Base-by-base conservation (phyloP, 2,888 invertebrate species). In the Halocaridina rubra region DNA sequence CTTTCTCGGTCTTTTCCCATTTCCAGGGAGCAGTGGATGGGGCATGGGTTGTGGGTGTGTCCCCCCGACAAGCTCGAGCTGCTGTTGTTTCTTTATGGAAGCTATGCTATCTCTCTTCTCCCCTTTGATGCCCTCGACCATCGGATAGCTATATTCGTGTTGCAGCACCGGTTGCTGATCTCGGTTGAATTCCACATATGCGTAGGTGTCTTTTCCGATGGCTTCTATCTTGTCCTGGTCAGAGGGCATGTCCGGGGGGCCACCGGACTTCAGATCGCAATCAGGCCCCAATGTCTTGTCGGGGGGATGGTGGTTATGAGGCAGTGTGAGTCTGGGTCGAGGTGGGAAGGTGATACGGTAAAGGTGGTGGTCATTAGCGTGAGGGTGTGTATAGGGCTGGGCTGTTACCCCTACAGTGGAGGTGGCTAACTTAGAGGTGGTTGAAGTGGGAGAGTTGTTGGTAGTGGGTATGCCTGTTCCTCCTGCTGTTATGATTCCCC, bases 141-240 rank as follows among this genome's bases (percentile, higher is more conserved):
- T 93, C 0, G 97, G 96, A 91, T 97, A 97, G 89, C 95, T 94
- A 92, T 97, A 97, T 89, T 97, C 97, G 91, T 96, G 96, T 88
- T 94, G 94, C 88, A 95, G 93, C 69, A 95, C 89, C 10, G 59
- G 72, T 10, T 39, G 79, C 84, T 89, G 89, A 84, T 90, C 90
- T 57, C 89, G 89, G 10, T 90, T 94, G 89, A 97, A 92, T 90
- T 96, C 95, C 86, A 97, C 96, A 91, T 97, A 96, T 32, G 96
- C 95, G 91, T 95, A 96, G 89, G 89, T 74, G 59, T 87, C 85
- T n/a, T n/a, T n/a, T 72, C 82, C 82, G 13, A 46, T 39, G 13
- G 77, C 77, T 57, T 85, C 80, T 22, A 82, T 74, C 67, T 78
- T 74, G 57, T 87, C 85, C 57, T 90, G 89, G 75, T 90, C 90